Conservation (phyloP, 2,797 vertebrate species). For the Masticophis lateralis region DNA sequence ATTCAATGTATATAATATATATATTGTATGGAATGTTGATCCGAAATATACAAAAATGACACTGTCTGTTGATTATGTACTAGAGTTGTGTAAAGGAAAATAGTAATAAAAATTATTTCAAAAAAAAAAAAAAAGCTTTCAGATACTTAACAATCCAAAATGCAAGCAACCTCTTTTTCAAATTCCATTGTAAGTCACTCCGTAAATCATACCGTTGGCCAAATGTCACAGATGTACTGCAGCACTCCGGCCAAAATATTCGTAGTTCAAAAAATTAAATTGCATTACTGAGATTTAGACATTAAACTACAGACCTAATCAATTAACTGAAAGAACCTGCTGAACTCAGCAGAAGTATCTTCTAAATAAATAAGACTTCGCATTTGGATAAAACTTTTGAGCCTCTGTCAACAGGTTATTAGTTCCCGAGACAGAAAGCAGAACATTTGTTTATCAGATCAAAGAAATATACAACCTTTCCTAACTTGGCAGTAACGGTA, state of each 20-base stretch:
- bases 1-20: too few species aligned
- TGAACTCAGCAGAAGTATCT: not conserved
- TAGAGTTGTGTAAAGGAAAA: too few species aligned
- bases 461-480: not conserved
- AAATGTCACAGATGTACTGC: not conserved
- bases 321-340: not conserved
- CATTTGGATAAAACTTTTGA: constrained; percentile 1
- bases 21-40: too few species aligned
- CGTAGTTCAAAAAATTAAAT: not conserved
- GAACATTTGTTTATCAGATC: not conserved
- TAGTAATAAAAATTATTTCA: too few species aligned
- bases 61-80: too few species aligned
- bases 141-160: not conserved
- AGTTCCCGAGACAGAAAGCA: not conserved
- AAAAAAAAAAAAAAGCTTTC: not conserved
- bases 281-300: not conserved
- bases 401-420: not conserved
- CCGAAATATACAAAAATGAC: too few species aligned
- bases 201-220: too few species aligned
- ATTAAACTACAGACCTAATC: not conserved
- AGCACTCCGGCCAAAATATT: not conserved
- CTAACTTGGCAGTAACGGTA: not conserved
- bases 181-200: not conserved
- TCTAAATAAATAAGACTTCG: not conserved
- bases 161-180: not conserved